phyloP scores from a whole-genome alignment of 2,888 invertebrate species.

The Onchidella celtica region DNA sequence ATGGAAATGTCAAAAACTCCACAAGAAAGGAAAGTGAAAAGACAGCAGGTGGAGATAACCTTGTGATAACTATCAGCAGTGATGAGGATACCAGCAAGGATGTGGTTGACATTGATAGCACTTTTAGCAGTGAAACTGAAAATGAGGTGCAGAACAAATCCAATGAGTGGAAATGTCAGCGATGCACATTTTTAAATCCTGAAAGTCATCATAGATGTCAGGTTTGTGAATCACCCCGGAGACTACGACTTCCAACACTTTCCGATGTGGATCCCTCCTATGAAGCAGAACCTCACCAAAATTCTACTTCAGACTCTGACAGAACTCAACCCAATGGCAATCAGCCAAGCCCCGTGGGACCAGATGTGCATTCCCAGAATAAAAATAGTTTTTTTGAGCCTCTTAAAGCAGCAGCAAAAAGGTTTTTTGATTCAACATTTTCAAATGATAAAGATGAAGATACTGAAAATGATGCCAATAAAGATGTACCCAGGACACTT shows the following conservation, averaged over 20 bases:
- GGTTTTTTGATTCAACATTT: no score
- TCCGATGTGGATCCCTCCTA: constrained; percentile 9
- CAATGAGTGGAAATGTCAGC: constrained; percentile 81
- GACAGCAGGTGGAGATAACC: no score
- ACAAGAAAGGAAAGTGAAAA: no score
- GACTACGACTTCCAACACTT: constrained; percentile 56
- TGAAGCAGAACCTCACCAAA: constrained; percentile 22
- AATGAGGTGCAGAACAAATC: background rate
- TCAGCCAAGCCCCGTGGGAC: background rate
- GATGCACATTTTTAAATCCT: constrained; percentile 89
- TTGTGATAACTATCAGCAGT: background rate
- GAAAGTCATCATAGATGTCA: constrained; percentile 86
- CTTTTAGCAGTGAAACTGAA: no score
- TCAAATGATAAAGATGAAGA: background rate
- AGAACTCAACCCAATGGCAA: background rate
- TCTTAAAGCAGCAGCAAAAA: background rate
- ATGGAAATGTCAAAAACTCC: no score
- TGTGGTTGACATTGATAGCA: background rate
- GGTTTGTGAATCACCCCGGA: constrained; percentile 86
- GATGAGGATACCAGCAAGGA: background rate
- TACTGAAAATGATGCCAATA: background rate
- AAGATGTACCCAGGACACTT: background rate
- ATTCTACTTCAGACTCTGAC: background rate
- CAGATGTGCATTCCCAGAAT: background rate
- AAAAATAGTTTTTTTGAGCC: background rate